phyloP scores from a whole-genome alignment of 1,140 invertebrate species.

The Drosophila ironensis region DNA sequence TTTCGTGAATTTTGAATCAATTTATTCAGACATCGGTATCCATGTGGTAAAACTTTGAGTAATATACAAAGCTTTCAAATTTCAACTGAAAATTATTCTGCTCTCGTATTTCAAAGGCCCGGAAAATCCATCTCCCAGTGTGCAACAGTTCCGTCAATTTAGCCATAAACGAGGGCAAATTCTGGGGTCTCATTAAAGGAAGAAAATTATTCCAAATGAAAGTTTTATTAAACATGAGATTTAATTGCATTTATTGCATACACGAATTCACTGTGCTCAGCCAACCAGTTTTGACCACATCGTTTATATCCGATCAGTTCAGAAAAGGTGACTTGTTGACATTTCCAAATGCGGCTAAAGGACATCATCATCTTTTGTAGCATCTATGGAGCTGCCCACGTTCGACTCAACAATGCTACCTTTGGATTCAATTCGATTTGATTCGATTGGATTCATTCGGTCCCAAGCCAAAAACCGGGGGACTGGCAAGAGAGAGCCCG shows the following conservation, averaged over 20 bases:
- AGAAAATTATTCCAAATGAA: slow-evolving; percentile 59
- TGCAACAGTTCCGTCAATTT: slow-evolving; percentile 72
- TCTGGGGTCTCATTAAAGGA: slow-evolving; percentile 58
- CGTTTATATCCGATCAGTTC: background rate
- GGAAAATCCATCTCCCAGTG: background rate
- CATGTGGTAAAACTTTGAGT: too few relatives aligned
- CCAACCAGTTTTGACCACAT: background rate
- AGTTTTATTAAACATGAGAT: slow-evolving; percentile 76
- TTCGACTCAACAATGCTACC: too few relatives aligned
- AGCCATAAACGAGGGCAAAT: slow-evolving; percentile 60
- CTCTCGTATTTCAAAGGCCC: background rate
- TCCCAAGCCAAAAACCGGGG: background rate
- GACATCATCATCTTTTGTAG: slow-evolving; percentile 36
- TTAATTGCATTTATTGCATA: slow-evolving; percentile 77
- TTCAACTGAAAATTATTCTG: too few relatives aligned
- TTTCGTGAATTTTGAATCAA: too few relatives aligned
- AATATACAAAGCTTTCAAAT: too few relatives aligned
- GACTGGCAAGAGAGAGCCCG: slow-evolving; percentile 12
- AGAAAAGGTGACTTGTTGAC: slow-evolving; percentile 7
- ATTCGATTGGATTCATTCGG: background rate
- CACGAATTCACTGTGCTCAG: too few relatives aligned
- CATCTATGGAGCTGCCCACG: slow-evolving; percentile 39
- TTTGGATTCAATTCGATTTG: background rate
- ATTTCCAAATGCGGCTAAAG: slow-evolving; percentile 40
- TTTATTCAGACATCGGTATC: too few relatives aligned